These are phyloP conservation scores for Myoxocephalus aenaeus DNA, from an alignment of 2,797 vertebrate genomes.

Conservation along the genomic window DNA sequence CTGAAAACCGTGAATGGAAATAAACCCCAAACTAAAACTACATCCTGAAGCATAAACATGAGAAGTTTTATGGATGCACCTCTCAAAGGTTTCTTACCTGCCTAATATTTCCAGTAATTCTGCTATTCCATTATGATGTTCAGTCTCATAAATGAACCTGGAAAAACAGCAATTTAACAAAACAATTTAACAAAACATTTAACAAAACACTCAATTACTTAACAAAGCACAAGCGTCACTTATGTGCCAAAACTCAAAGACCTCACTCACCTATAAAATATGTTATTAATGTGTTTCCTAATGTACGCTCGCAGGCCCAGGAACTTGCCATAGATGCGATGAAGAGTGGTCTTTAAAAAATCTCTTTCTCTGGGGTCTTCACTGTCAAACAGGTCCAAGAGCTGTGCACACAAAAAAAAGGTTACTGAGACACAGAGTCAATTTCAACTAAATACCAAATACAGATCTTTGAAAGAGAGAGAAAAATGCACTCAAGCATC, in stretches of 20 bases:
- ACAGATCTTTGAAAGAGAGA: background rate
- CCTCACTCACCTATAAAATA: constrained; percentile 97
- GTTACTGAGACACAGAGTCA: background rate
- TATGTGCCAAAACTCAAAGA: constrained; percentile 16
- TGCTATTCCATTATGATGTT: constrained; percentile 99
- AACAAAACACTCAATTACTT: background rate
- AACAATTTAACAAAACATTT: background rate
- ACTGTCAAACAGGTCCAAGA: constrained; percentile 98
- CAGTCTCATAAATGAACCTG: constrained; percentile 99
- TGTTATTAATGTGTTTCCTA: constrained; percentile 99
- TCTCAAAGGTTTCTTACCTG: constrained; percentile 83
- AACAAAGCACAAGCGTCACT: background rate
- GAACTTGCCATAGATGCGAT: constrained; percentile 99
- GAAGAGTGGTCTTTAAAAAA: constrained; percentile 98
- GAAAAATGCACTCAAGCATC: background rate
- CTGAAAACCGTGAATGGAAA: background rate
- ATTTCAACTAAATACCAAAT: background rate
- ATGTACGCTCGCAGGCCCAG: constrained; percentile 98
- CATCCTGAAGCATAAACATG: background rate
- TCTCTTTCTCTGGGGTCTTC: constrained; percentile 99
- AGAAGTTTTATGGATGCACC: background rate
- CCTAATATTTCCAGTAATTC: constrained; percentile 99
- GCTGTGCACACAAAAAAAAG: constrained; percentile 71
- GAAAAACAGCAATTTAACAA: constrained; percentile 28
- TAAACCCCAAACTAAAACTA: background rate